Evolutionary conservation across 2,888 invertebrate species (phyloP).

Genomic region (Synergus gifuensis): DNA sequence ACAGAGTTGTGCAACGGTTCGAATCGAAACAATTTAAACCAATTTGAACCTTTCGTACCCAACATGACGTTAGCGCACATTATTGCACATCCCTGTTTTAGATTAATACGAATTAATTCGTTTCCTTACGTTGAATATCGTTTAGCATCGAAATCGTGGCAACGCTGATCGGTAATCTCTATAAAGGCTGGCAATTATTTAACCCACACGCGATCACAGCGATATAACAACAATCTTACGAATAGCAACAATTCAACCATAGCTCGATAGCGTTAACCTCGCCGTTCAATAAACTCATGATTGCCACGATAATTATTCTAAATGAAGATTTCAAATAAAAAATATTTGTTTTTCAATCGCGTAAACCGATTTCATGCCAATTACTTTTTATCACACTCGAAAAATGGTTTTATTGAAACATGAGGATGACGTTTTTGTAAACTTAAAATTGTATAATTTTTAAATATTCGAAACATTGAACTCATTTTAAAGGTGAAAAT

Average conservation of each 20-base stretch:
- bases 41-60: too few species aligned
- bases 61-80: too few species aligned
- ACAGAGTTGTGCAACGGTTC: too few species aligned
- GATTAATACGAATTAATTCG: not conserved
- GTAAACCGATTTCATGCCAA: not conserved
- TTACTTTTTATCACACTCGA: not conserved
- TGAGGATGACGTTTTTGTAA: not conserved
- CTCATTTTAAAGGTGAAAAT: too few species aligned
- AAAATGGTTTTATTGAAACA: constrained; percentile 6
- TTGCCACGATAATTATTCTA: too few species aligned
- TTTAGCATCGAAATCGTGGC: constrained; percentile 18
- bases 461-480: too few species aligned
- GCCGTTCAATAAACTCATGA: constrained; percentile 41
- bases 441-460: too few species aligned
- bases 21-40: too few species aligned
- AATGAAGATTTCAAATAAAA: not conserved
- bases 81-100: too few species aligned
- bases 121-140: not conserved
- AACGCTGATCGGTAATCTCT: constrained; percentile 52
- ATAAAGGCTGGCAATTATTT: constrained; percentile 50
- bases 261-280: constrained; percentile 70
- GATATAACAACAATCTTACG: constrained; percentile 77
- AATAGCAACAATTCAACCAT: constrained; percentile 76
- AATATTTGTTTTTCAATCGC: not conserved
- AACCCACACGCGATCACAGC: constrained; percentile 72